Conservation (phyloP, 2,113 vertebrate genomes). For the Nesogale talazaci region DNA sequence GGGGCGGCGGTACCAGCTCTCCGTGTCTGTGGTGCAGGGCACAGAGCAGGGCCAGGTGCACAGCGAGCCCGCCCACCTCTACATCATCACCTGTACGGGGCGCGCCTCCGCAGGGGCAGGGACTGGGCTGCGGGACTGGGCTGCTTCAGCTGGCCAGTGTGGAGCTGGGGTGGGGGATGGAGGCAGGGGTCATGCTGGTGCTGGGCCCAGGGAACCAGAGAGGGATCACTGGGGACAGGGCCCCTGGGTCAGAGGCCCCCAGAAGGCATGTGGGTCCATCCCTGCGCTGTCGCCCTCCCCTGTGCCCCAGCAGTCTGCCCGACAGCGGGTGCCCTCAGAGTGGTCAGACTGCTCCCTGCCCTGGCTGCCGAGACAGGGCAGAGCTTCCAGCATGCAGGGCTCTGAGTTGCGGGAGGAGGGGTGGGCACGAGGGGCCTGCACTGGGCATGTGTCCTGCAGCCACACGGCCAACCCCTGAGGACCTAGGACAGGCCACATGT, state of each 20-base stretch:
- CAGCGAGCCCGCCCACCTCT: constrained; percentile 90
- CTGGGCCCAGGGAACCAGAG: neutral
- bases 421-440: neutral
- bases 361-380: no score
- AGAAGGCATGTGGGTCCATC: no score
- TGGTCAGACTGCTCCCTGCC: neutral
- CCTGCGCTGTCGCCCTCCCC: neutral
- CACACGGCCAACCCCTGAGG: neutral
- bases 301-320: neutral
- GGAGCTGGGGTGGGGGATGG: no score
- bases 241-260: neutral
- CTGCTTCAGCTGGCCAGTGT: no score
- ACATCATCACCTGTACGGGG: constrained; percentile 93
- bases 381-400: neutral
- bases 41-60: constrained; percentile 90
- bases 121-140: no score
- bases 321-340: neutral
- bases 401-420: neutral
- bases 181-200: neutral
- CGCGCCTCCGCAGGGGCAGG: neutral
- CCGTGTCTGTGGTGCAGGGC: constrained; percentile 90
- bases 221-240: neutral
- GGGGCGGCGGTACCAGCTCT: constrained; percentile 91
- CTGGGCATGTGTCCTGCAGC: neutral
- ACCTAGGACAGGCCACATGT: neutral